Conservation (phyloP, 2,797 vertebrate genomes). For the Podarcis siculus region DNA sequence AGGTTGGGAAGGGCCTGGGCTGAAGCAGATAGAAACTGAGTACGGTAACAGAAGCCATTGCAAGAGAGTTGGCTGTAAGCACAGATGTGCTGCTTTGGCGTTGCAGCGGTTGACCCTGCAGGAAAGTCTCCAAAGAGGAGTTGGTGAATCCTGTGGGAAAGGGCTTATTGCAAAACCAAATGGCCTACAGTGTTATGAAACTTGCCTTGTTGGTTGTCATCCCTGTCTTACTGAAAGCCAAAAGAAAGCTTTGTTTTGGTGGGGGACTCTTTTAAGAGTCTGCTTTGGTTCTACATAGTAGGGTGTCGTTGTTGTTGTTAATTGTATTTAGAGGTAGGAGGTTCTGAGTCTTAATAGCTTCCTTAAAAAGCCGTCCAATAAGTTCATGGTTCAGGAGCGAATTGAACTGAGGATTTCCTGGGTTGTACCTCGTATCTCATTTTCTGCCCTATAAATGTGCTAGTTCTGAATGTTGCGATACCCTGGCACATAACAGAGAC, state of each 20-base stretch:
- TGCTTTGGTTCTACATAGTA: not conserved
- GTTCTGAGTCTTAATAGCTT: not conserved
- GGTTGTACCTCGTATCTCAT: not conserved
- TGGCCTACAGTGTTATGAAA: not conserved
- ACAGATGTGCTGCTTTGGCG: constrained; percentile 9
- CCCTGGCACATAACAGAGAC: not conserved
- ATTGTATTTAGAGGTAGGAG: not conserved
- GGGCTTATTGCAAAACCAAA: no score
- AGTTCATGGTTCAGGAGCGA: not conserved
- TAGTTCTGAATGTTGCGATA: not conserved
- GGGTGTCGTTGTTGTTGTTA: not conserved
- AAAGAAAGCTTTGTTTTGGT: not conserved
- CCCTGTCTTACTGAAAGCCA: not conserved
- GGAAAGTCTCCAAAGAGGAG: rapidly evolving
- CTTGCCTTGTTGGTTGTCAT: not conserved
- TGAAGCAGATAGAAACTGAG: constrained; percentile 50
- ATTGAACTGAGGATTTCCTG: not conserved
- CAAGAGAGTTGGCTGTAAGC: not conserved
- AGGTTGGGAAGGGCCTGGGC: constrained; percentile 62
- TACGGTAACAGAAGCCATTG: constrained; percentile 33
- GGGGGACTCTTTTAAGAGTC: not conserved
- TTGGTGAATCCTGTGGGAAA: not conserved
- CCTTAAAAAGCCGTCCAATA: not conserved
- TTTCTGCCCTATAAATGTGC: no score
- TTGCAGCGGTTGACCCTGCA: constrained; percentile 22